Evolutionary conservation across 2,888 invertebrate species (phyloP).

Genomic region (Andrena dorsata): DNA sequence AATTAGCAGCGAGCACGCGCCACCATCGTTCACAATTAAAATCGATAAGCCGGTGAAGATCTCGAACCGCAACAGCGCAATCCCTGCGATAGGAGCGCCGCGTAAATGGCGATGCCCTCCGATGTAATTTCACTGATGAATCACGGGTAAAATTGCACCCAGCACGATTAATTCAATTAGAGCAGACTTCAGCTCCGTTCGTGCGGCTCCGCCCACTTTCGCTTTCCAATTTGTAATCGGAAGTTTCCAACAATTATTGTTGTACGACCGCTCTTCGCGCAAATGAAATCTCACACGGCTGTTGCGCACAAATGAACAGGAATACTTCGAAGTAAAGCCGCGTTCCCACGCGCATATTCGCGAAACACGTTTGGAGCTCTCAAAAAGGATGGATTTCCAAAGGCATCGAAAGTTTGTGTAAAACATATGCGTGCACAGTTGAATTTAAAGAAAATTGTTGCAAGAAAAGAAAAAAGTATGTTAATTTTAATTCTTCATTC

Average conservation of each 20-base stretch:
- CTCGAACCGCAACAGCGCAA: neutral
- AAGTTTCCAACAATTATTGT: neutral
- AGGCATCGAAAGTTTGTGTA: too few species aligned
- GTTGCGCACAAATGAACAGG: neutral
- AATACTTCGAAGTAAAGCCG: neutral
- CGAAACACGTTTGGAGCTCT: too few species aligned
- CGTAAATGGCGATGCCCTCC: neutral
- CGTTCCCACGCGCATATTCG: too few species aligned
- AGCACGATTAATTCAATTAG: slow-evolving; percentile 4
- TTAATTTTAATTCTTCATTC: too few species aligned
- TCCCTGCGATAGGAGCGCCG: neutral
- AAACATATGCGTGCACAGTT: too few species aligned
- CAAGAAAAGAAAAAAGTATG: too few species aligned
- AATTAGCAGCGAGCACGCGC: neutral
- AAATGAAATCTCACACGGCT: neutral
- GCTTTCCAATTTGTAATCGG: too few species aligned
- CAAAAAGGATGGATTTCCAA: too few species aligned
- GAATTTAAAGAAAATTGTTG: too few species aligned
- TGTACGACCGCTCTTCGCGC: too few species aligned
- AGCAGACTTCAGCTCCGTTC: neutral
- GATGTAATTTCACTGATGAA: neutral
- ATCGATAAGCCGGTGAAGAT: neutral
- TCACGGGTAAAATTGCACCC: neutral
- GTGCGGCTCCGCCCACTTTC: too few species aligned
- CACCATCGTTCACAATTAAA: neutral